Evolutionary conservation across 2,888 invertebrate genomes (phyloP).

Genomic region (Drosophila tanythrix): DNA sequence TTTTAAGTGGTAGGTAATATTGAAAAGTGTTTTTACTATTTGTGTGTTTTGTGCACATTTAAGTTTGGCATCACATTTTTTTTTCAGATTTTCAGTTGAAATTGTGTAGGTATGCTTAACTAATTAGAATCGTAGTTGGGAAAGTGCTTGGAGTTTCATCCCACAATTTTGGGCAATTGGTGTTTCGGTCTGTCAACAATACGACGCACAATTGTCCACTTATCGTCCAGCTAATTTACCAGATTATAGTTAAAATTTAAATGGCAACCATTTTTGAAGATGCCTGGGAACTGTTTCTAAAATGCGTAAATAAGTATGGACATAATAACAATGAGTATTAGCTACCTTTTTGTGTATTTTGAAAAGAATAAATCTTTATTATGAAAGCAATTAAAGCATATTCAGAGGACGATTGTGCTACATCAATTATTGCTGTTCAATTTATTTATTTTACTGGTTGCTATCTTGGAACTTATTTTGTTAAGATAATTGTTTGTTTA

Average conservation of each 20-base stretch:
- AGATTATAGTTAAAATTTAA: conserved; percentile 10
- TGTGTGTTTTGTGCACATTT: not conserved
- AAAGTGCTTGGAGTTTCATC: conserved; percentile 14
- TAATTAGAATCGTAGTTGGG: conserved; percentile 36
- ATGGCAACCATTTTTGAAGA: conserved; percentile 5
- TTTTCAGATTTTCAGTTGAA: not conserved
- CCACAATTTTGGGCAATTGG: conserved; percentile 24
- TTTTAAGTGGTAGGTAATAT: not conserved
- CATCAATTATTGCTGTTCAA: not conserved
- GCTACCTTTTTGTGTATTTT: not conserved
- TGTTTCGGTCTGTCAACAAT: conserved; percentile 27
- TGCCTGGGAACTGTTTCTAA: conserved; percentile 28
- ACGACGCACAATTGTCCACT: conserved; percentile 58
- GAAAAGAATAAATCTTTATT: not conserved
- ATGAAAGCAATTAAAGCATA: not conserved
- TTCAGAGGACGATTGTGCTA: too few relatives aligned
- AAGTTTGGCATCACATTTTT: not conserved
- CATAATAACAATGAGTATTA: not conserved
- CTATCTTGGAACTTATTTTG: not conserved
- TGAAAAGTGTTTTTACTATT: not conserved
- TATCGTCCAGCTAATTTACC: conserved; percentile 60
- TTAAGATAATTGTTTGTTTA: not conserved
- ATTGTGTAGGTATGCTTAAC: conserved; percentile 6
- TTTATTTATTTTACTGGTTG: not conserved
- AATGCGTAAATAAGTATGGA: not conserved